Evolutionary conservation across 2,888 invertebrate species (phyloP).

Genomic region (Hirudinaria manillensis): DNA sequence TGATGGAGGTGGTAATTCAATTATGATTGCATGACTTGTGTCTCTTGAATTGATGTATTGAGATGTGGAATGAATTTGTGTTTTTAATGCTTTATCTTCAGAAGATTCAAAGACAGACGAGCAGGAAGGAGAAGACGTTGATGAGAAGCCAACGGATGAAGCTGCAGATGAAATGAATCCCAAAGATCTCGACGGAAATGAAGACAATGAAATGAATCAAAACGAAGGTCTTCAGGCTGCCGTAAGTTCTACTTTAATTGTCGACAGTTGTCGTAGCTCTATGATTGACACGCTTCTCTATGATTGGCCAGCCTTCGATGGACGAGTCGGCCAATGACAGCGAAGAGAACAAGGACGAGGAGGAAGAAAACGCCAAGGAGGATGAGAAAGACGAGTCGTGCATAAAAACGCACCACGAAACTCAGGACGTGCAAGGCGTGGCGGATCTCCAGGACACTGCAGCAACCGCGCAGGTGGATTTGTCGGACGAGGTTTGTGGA

Average conservation of each 20-base stretch:
- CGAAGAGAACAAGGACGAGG: slow-evolving; percentile 8
- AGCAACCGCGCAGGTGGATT: not conserved
- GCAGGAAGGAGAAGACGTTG: not conserved
- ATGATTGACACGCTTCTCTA: too few species aligned
- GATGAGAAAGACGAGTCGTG: not conserved
- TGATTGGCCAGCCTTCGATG: too few species aligned
- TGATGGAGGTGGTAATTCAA: slow-evolving; percentile 48
- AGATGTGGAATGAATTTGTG: not conserved
- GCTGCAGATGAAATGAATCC: too few species aligned
- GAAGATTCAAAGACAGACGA: too few species aligned
- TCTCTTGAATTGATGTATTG: not conserved
- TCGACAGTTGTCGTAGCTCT: too few species aligned
- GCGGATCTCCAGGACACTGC: slow-evolving; percentile 10
- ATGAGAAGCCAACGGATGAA: not conserved
- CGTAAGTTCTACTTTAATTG: too few species aligned
- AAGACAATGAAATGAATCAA: too few species aligned
- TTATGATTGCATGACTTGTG: slow-evolving; percentile 40
- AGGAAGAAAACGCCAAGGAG: not conserved
- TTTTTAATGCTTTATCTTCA: not conserved
- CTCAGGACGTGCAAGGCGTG: not conserved
- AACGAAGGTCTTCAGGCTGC: too few species aligned
- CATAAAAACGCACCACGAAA: not conserved
- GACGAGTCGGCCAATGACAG: not conserved
- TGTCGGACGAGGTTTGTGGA: not conserved
- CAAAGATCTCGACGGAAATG: too few species aligned